Conservation (phyloP, 1,140 invertebrate species). For the Apis cerana region DNA sequence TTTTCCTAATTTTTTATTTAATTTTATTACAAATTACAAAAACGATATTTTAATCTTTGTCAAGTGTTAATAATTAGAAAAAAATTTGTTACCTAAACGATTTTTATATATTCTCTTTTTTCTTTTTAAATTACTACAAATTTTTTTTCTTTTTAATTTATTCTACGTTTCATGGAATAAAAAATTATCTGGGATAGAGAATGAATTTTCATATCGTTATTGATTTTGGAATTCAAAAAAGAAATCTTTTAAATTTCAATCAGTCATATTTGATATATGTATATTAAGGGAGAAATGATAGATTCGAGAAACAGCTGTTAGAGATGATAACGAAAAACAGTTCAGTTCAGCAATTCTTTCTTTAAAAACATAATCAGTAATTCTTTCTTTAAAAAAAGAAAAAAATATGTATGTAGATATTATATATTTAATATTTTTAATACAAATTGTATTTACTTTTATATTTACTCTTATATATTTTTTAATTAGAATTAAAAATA, state of each 20-base stretch:
- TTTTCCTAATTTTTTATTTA: neutral
- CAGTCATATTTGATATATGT: neutral
- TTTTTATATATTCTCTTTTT: neutral
- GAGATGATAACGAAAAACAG: neutral
- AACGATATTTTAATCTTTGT: neutral
- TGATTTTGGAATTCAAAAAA: neutral
- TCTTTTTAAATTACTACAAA: neutral
- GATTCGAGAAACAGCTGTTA: conserved; percentile 17
- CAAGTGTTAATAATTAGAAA: too few relatives aligned
- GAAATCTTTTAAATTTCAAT: neutral
- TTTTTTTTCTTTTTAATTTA: neutral
- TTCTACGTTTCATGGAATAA: neutral
- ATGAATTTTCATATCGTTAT: too few relatives aligned
- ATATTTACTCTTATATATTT: neutral
- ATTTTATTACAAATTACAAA: neutral
- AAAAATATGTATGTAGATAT: neutral
- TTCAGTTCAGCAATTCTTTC: neutral
- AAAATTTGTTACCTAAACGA: neutral
- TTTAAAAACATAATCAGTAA: neutral
- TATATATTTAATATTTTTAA: neutral
- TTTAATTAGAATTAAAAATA: neutral
- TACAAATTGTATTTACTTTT: neutral
- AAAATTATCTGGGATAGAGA: too few relatives aligned
- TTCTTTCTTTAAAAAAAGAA: neutral
- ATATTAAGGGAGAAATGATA: neutral